These are phyloP conservation scores for Bombyx mori DNA, from an alignment of 1,140 invertebrate species.

Conservation along the genomic window DNA sequence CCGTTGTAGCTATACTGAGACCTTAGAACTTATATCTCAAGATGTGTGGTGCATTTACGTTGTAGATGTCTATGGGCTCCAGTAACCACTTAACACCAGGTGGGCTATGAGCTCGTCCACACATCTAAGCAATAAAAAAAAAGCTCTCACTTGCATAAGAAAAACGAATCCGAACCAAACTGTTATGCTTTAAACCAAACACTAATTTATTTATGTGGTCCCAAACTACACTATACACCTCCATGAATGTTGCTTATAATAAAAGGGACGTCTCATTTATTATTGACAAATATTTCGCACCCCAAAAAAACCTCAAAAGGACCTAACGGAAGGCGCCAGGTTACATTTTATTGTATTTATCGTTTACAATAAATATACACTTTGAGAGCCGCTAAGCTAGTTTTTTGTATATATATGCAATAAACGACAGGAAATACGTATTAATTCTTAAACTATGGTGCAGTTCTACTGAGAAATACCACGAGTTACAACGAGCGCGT, in stretches of 20 bases:
- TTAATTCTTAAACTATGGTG: conserved; percentile 16
- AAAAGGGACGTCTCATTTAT: conserved; percentile 69
- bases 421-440: conserved; percentile 45
- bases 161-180: too few relatives aligned
- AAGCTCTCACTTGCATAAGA: too few relatives aligned
- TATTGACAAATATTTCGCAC: conserved; percentile 68
- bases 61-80: too few relatives aligned
- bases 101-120: too few relatives aligned
- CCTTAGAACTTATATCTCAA: too few relatives aligned
- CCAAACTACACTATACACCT: conserved; percentile 37
- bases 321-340: conserved; percentile 61
- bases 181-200: conserved; percentile 15
- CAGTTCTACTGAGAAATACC: background rate
- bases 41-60: too few relatives aligned
- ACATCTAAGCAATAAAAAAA: too few relatives aligned
- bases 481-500: conserved; percentile 29
- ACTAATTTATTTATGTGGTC: conserved; percentile 43
- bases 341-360: conserved; percentile 53
- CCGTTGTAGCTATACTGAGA: too few relatives aligned
- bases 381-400: conserved; percentile 32
- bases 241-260: conserved; percentile 53
- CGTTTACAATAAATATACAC: conserved; percentile 30
- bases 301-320: conserved; percentile 37
- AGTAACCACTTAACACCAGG: too few relatives aligned
- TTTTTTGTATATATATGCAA: conserved; percentile 15